A percentile compares a stretch with the other conserved stretches of the same genome.
Conservation (phyloP, 2,797 vertebrate genomes). For the Phrynocephalus vlangalii region DNA sequence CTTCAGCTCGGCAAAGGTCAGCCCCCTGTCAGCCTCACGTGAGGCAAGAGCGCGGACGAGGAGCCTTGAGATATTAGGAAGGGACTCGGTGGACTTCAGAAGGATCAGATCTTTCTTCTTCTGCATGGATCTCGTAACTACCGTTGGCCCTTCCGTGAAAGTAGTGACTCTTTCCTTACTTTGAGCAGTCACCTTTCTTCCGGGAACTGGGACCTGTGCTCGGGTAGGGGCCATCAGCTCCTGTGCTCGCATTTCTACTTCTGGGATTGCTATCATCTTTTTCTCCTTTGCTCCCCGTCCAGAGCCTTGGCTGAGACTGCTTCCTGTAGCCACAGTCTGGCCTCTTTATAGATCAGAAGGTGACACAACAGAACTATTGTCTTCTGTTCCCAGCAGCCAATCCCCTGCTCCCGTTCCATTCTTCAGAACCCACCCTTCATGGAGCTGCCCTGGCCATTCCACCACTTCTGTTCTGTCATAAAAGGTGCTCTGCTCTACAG, state of each 20-base stretch:
- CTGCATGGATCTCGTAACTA: neutral
- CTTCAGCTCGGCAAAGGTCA: constrained; percentile 20
- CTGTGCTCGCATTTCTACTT: neutral
- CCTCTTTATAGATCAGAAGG: neutral
- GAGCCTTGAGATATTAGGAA: constrained; percentile 30
- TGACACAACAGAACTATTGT: neutral
- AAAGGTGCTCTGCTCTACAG: neutral
- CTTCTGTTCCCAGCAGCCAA: constrained; percentile 34
- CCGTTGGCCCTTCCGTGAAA: neutral
- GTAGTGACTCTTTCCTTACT: neutral
- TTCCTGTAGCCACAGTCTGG: neutral
- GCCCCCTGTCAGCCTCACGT: neutral
- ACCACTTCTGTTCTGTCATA: neutral
- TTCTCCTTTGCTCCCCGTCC: neutral
- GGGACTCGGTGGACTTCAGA: neutral
- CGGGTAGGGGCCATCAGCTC: neutral
- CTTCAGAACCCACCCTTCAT: constrained; percentile 23
- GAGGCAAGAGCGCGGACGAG: constrained; percentile 5
- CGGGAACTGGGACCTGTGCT: neutral
- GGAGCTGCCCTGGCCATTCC: neutral
- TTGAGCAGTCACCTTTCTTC: neutral
- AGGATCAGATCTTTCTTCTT: neutral
- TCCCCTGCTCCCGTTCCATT: neutral
- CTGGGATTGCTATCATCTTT: neutral
- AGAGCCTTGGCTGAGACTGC: constrained; percentile 25